Evolutionary conservation across 2,888 invertebrate genomes (phyloP).

Genomic region (Choreutis nemorana): DNA sequence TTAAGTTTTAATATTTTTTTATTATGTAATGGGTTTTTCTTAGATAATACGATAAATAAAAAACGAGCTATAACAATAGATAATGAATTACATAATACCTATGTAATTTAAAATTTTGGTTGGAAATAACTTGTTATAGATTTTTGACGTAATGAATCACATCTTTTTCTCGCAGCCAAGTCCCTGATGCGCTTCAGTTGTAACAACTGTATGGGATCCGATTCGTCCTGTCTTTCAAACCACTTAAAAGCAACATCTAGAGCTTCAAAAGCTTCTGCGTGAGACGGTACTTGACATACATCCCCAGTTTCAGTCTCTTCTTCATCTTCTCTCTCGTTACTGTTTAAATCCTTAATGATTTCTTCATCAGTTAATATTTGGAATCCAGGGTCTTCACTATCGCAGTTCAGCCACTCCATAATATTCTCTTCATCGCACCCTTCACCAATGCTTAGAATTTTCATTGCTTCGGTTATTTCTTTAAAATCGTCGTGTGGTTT

Average conservation of each 20-base stretch:
- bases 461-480: constrained; percentile 9
- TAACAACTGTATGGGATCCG: constrained; percentile 6
- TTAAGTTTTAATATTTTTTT: too few relatives aligned
- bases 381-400: constrained; percentile 6
- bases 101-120: too few relatives aligned
- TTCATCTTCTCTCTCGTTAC: constrained; percentile 7
- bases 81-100: too few relatives aligned
- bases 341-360: constrained; percentile 8
- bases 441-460: constrained; percentile 8
- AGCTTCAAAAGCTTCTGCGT: constrained; percentile 4
- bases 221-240: constrained; percentile 6
- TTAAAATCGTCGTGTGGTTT: constrained; percentile 7
- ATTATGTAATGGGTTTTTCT: too few relatives aligned
- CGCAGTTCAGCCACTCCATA: constrained; percentile 6
- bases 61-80: too few relatives aligned
- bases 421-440: constrained; percentile 8
- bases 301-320: constrained; percentile 6
- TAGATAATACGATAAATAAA: too few relatives aligned
- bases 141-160: too few relatives aligned
- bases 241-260: constrained; percentile 6
- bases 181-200: constrained; percentile 6
- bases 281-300: constrained; percentile 7
- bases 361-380: constrained; percentile 7
- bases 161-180: constrained; percentile 4
- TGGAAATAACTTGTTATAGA: too few relatives aligned